Conservation (phyloP, 2,113 vertebrate genomes). For the Brienomyrus brachyistius region DNA sequence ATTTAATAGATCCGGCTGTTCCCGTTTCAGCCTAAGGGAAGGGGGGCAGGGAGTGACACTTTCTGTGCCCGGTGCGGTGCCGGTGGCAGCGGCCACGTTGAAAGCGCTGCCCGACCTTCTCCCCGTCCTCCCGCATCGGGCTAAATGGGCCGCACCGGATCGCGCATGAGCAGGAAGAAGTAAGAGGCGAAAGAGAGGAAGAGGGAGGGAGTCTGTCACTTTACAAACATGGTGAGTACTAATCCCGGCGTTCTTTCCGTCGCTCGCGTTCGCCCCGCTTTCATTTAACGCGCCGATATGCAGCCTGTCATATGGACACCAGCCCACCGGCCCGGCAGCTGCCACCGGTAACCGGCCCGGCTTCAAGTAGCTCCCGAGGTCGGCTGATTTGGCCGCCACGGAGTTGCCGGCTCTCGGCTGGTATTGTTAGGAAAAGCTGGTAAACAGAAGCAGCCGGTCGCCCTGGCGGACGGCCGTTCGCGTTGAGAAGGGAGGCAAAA, state of each 20-base stretch:
- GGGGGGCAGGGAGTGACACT: background rate
- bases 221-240: conserved; percentile 28
- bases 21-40: background rate
- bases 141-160: conserved; percentile 34
- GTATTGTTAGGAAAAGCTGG: background rate
- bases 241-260: background rate
- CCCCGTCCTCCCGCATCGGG: conserved; percentile 26
- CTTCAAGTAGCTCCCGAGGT: background rate
- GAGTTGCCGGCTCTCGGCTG: background rate
- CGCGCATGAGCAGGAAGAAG: conserved; percentile 67
- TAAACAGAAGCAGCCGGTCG: background rate
- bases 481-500: background rate
- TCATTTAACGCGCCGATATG: background rate
- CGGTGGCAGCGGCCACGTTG: background rate
- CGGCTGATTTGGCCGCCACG: background rate
- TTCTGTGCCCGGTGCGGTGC: background rate
- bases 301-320: background rate
- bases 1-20: background rate
- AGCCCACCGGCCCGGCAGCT: background rate
- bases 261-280: background rate
- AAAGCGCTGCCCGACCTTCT: conserved; percentile 16
- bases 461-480: background rate
- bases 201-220: conserved; percentile 19
- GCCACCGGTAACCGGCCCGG: background rate
- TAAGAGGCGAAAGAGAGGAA: conserved; percentile 44